Evolutionary conservation across 2,888 invertebrate species (phyloP).

Genomic region (Phytoseiulus persimilis): DNA sequence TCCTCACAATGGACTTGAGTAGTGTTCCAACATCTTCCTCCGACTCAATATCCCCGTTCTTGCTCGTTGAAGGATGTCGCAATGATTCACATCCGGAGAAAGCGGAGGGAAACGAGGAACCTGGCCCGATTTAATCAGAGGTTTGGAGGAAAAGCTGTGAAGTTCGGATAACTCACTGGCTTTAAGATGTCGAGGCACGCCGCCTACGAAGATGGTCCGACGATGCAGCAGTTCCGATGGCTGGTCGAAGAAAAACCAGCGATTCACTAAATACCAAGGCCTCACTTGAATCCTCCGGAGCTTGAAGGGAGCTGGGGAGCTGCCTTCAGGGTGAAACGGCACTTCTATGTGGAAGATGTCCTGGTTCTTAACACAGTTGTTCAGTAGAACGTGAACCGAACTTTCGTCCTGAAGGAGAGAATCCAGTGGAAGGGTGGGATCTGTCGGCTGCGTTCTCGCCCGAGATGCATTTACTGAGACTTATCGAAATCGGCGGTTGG

Average conservation of each 20-base stretch:
- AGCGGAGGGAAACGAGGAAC: too few relatives aligned
- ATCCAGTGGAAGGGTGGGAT: too few relatives aligned
- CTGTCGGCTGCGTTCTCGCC: too few relatives aligned
- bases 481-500: too few relatives aligned
- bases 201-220: constrained; percentile 23
- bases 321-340: neutral
- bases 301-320: neutral
- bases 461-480: too few relatives aligned
- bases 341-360: constrained; percentile 11
- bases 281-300: neutral
- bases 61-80: too few relatives aligned
- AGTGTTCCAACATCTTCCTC: neutral
- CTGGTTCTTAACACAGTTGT: neutral
- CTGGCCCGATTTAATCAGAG: neutral
- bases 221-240: constrained; percentile 23
- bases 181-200: constrained; percentile 12
- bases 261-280: constrained; percentile 14
- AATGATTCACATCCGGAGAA: too few relatives aligned
- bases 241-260: constrained; percentile 27
- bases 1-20: neutral
- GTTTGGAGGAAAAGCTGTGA: neutral
- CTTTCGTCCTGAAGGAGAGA: neutral
- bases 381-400: constrained; percentile 16
- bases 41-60: too few relatives aligned
- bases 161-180: neutral